These are phyloP conservation scores for Oceanodroma tethys DNA, from an alignment of 2,113 vertebrate genomes.

Conservation along the genomic window DNA sequence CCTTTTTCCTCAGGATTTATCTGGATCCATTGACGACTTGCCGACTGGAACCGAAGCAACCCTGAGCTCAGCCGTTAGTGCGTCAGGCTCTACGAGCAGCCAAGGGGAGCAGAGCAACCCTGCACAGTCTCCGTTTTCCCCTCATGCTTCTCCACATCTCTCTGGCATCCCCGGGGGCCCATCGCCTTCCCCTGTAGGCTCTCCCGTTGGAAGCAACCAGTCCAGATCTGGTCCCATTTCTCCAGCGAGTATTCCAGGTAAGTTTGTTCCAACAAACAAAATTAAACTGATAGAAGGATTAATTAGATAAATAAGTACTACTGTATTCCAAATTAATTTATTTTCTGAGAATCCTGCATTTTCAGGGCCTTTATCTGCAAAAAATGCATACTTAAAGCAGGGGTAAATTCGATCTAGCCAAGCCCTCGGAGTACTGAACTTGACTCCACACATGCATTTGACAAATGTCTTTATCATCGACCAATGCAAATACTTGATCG, in stretches of 20 bases:
- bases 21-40: constrained; percentile 94
- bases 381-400: background rate
- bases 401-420: background rate
- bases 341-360: background rate
- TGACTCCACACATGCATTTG: background rate
- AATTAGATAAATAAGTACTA: background rate
- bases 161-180: constrained; percentile 88
- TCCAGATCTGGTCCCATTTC: constrained; percentile 94
- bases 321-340: background rate
- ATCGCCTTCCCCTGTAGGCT: constrained; percentile 91
- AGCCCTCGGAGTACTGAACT: background rate
- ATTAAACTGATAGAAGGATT: background rate
- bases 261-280: background rate
- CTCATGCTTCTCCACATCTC: constrained; percentile 92
- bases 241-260: constrained; percentile 88
- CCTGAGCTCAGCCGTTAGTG: constrained; percentile 84
- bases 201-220: constrained; percentile 91
- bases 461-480: background rate
- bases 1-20: constrained; percentile 83
- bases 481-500: background rate
- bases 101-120: constrained; percentile 92
- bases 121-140: constrained; percentile 93
- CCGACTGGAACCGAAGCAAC: constrained; percentile 92
- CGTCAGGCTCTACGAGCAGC: constrained; percentile 86
- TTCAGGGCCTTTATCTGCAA: background rate